Percentiles rank a stretch among this genome's conserved stretches.
phyloP scores from a whole-genome alignment of 2,113 vertebrate genomes.

The Romanogobio albipinnatus region DNA sequence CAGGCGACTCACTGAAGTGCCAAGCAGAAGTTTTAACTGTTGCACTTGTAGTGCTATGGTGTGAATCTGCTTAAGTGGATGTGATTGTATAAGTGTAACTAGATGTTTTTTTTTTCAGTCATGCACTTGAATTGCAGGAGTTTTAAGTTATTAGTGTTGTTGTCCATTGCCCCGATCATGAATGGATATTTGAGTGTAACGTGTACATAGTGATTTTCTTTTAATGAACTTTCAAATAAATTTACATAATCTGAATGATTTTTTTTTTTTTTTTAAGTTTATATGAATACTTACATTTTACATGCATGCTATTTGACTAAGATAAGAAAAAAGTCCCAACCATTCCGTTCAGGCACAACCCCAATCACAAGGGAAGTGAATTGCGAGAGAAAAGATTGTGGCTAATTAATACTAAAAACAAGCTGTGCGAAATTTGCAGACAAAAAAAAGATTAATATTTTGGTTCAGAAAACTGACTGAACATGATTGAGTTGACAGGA shows the following conservation, averaged over 20 bases:
- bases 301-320: neutral
- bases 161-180: constrained; percentile 65
- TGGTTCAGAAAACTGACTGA: neutral
- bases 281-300: neutral
- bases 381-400: neutral
- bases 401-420: neutral
- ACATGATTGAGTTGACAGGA: neutral
- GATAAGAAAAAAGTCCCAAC: neutral
- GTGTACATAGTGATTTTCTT: constrained; percentile 69
- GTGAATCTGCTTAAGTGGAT: constrained; percentile 67
- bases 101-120: constrained; percentile 55
- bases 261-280: neutral
- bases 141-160: constrained; percentile 78
- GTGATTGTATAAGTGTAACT: constrained; percentile 59
- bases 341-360: neutral
- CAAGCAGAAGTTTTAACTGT: constrained; percentile 64
- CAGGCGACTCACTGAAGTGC: constrained; percentile 74
- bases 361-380: neutral
- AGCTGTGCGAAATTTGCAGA: neutral
- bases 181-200: constrained; percentile 66
- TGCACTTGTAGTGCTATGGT: constrained; percentile 59
- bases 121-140: constrained; percentile 70
- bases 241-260: constrained; percentile 57
- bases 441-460: too few species aligned
- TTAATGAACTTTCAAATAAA: constrained; percentile 80